Evolutionary conservation across 2,113 vertebrate species (phyloP), one percentile per base, ranked within the genome.

Genomic region (Callionymus lyra): DNA sequence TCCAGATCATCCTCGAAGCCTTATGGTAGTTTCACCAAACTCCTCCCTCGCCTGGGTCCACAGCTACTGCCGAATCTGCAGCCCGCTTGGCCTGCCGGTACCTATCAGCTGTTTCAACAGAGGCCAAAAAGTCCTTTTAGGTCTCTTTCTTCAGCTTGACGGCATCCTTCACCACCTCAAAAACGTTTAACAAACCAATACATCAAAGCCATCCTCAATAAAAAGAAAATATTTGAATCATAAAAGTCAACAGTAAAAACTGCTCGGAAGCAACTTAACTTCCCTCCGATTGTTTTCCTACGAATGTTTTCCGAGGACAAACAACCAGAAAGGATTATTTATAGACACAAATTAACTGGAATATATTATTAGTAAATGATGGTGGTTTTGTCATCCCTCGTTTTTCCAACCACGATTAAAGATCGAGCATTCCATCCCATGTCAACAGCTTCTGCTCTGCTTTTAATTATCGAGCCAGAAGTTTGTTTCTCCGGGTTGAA

Each of bases 391-490:
- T 67, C 58, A 53, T 59, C 64, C 40, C 34, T 39, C 48, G 49
- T 59, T 59, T 71, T 75, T 70, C 65, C 58, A 44, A 60, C 62
- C 67, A 10, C 58, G 34, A 46, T 34, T 58, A 39, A 19, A 65
- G 61, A 71, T 66, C 48, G 56, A 47, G 59, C 67, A 62, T 70
- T 57, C 71, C 13, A 47, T 64, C 63, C 64, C 50, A 63, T 39
- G 47, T 67, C 60, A 54, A 41, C 65, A 59, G 66, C 59, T 38
- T 27, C 51, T 59, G 55, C 13, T 46, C 56, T 74, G 63, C 41
- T 44, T 34, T 34, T n/a, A 6, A 6, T 34, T 4, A 17, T 16
- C 4, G 12, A 36, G 35, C 13, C 35, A 36, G 35, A 11, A 36
- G 14, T 36, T 27, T 27, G 18, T 13, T 27, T 10, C 10, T 40